These are phyloP conservation scores for Merodon equestris DNA, from an alignment of 2,888 invertebrate species.

Conservation along the genomic window DNA sequence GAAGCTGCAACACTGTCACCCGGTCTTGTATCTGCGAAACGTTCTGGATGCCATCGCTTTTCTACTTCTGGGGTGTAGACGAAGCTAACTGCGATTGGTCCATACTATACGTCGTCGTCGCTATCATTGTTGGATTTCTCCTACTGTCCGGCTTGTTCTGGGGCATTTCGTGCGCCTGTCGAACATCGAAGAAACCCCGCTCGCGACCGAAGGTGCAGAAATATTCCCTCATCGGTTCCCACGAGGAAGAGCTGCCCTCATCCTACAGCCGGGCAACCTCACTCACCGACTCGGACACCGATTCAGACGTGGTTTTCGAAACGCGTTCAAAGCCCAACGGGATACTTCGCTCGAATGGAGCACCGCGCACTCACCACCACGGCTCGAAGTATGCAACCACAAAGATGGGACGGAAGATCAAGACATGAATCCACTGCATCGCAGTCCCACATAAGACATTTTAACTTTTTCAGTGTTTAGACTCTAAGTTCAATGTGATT, in stretches of 20 bases:
- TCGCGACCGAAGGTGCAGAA: constrained; percentile 82
- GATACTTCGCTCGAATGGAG: constrained; percentile 72
- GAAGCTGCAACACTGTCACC: constrained; percentile 90
- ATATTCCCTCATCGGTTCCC: constrained; percentile 85
- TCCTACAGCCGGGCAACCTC: constrained; percentile 79
- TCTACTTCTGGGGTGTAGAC: constrained; percentile 83
- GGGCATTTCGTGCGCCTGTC: constrained; percentile 83
- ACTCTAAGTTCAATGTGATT: constrained; percentile 35
- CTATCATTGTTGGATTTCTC: constrained; percentile 82
- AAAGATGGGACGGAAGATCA: constrained; percentile 78
- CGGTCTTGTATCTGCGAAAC: constrained; percentile 94
- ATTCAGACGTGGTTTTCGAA: constrained; percentile 92
- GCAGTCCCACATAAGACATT: neutral
- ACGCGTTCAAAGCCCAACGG: constrained; percentile 80
- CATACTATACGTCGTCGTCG: constrained; percentile 93
- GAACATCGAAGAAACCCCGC: constrained; percentile 80
- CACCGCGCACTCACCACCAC: constrained; percentile 71
- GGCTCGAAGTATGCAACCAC: constrained; percentile 74
- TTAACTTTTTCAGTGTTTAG: constrained; percentile 14
- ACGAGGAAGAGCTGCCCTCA: constrained; percentile 82
- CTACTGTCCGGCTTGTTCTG: constrained; percentile 82
- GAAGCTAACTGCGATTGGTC: constrained; percentile 96
- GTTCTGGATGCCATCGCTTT: constrained; percentile 96
- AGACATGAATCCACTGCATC: constrained; percentile 73
- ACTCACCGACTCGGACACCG: constrained; percentile 88